Evolutionary conservation across 2,888 invertebrate species (phyloP), one percentile per base, ranked within the genome.

Genomic region (Pemphredon lugubris): DNA sequence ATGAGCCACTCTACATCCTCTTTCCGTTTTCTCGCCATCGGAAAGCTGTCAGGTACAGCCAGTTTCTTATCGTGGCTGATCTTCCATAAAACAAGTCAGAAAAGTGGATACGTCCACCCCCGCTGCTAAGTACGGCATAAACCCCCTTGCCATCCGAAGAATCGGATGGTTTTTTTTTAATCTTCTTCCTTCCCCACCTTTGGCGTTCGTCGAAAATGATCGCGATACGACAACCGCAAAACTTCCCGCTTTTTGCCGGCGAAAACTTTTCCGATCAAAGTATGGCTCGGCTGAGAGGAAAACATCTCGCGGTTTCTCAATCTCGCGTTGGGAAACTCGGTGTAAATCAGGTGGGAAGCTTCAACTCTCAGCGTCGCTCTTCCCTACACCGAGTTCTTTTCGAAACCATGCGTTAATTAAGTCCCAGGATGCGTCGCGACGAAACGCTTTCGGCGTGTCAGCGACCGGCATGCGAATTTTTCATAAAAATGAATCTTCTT

Each of bases 21-120:
- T 34, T 71, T 40, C 63, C 71, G 71, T 71, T 32, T 58, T 72
- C 71, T 73, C 65, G 50, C 58, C 72, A 75, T 64, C 51, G 68
- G 68, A 74, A 73, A 64, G 47, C 78, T 78, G 77, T 78, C 77
- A 78, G 48, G 45, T 65, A 51, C 72, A 78, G 68, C 51, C 68
- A 59, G 47, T 67, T 77, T 77, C 72, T 77, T 77, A 78, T 67
- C 60, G 63, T 40, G 32, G 11, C 50, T 75, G 77, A 67, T 77
- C 75, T 67, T 47, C 71, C 54, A 60, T 68, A 74, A 74, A 78
- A 72, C 78, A 72, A 77, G 75, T 65, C 67, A 51, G 60, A 60
- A 71, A 73, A 50, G 67, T 61, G 59, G 48, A 50, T 16, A 53
- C 63, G 7, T 26, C 51, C 53, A 32, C 34, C 37, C 20, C 26